Conservation (phyloP, 2,888 invertebrate genomes). For the Monochamus alternatus region DNA sequence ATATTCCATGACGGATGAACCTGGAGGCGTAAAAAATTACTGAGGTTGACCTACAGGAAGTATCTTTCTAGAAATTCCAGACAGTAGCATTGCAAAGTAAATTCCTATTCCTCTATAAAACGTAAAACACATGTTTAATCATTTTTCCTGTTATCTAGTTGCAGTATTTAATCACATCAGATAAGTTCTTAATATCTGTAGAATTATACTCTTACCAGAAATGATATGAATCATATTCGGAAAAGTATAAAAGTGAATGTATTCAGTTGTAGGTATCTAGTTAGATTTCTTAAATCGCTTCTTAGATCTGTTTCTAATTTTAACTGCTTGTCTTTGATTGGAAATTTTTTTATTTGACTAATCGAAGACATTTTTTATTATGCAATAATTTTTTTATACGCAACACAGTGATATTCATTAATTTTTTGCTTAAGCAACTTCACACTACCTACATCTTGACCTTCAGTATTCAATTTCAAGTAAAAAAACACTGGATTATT, state of each 20-base stretch:
- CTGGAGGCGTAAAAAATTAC: slow-evolving; percentile 24
- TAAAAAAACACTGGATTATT: neutral
- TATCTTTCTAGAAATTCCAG: slow-evolving; percentile 2
- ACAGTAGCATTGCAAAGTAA: too few species aligned
- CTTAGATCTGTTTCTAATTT: neutral
- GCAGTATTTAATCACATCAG: slow-evolving; percentile 1
- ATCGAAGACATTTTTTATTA: slow-evolving; percentile 18
- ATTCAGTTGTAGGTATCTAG: neutral
- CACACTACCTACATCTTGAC: slow-evolving; percentile 3
- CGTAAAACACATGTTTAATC: neutral
- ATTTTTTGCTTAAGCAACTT: slow-evolving; percentile 12
- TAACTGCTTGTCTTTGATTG: slow-evolving; percentile 23
- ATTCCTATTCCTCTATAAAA: too few species aligned
- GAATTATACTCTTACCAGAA: neutral
- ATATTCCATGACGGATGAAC: slow-evolving; percentile 30
- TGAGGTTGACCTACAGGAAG: slow-evolving; percentile 15
- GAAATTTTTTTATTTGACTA: slow-evolving; percentile 25
- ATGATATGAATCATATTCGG: slow-evolving; percentile 10
- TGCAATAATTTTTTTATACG: neutral
- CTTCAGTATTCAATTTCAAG: neutral
- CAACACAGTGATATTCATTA: slow-evolving; percentile 2
- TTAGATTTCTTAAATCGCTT: neutral
- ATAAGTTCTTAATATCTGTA: neutral
- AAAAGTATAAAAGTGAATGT: too few species aligned
- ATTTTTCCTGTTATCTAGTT: neutral